Evolutionary conservation across 2,797 vertebrate genomes (phyloP), one percentile per base, ranked within the genome.

Genomic region (Propithecus perrieri): DNA sequence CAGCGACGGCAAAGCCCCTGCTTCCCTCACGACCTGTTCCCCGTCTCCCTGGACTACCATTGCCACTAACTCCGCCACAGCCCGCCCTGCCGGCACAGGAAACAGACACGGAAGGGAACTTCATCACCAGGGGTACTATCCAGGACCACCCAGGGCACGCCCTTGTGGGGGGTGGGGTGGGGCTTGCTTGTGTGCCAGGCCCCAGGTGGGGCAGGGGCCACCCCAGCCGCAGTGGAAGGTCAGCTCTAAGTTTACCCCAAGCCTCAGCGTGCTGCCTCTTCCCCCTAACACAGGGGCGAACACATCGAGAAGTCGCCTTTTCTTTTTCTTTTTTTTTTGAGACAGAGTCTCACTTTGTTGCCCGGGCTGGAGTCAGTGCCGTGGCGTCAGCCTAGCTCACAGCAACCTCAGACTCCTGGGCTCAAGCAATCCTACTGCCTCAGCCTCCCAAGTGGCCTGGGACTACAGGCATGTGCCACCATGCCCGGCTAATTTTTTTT

Each of bases 121-220:
- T 13, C 24, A 5, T 43, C 46, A 15, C 18, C 71, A 0, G 17
- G 50, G 59, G 48, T 20, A 20, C 22, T 69, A 6, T 28, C 65
- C 12, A 2, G 11, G 4, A 38, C 38, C 26, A 35, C 57, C 38
- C 78, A 35, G 75, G 33, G 14, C 22, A 7, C 1, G 0, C 30
- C 15, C 0, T 43, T 43, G 43, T 18, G 0, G 0, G 12, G 18
- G 11, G 15, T 28, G 61, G 1, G 0, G 10, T 11, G n/a, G 15
- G 43, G 61, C 12, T 35, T 1, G 8, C 41, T 3, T 24, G 18
- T 35, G 46, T 7, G 10, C 41, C 65, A 41, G 22, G 4, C 43
- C 59, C 74, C 48, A 11, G 22, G 30, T 4, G 0, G 38, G 59
- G 22, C 63, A 75, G 46, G 22, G 35, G 14, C 20, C 65, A 10